phyloP scores from a whole-genome alignment of 2,797 vertebrate genomes.

The Thripadectes ignobilis region DNA sequence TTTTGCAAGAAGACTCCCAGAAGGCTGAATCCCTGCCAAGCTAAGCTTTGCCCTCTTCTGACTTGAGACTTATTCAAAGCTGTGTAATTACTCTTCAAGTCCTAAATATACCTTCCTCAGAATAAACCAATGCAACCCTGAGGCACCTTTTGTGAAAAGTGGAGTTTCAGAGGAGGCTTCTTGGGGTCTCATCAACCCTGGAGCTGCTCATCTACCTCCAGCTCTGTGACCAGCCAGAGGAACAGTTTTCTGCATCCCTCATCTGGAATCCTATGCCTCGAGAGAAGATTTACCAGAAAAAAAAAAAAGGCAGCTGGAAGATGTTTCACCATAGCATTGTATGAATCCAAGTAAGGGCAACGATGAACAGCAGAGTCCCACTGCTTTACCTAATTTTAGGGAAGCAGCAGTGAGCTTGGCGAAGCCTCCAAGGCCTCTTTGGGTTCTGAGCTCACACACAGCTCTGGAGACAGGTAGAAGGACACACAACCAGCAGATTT shows the following conservation, averaged over 20 bases:
- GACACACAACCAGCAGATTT: not conserved
- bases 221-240: not conserved
- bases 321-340: not conserved
- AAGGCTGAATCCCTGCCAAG: constrained; percentile 31
- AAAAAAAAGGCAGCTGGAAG: not conserved
- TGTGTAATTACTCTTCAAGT: constrained; percentile 39
- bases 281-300: not conserved
- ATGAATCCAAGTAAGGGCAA: not conserved
- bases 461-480: not conserved
- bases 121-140: not conserved
- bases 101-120: constrained; percentile 41
- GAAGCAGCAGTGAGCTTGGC: not conserved
- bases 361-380: rapidly evolving
- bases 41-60: constrained; percentile 30
- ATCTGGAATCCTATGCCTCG: rapidly evolving
- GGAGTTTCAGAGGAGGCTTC: not conserved
- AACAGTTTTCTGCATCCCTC: not conserved
- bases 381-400: not conserved
- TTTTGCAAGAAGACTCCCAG: not conserved
- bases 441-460: not conserved
- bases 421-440: not conserved
- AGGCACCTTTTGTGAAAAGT: not conserved
- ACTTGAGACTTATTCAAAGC: constrained; percentile 44
- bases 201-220: not conserved
- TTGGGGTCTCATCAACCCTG: not conserved